Base-by-base conservation (phyloP, 2,888 invertebrate species). In the Urechis unicinctus region DNA sequence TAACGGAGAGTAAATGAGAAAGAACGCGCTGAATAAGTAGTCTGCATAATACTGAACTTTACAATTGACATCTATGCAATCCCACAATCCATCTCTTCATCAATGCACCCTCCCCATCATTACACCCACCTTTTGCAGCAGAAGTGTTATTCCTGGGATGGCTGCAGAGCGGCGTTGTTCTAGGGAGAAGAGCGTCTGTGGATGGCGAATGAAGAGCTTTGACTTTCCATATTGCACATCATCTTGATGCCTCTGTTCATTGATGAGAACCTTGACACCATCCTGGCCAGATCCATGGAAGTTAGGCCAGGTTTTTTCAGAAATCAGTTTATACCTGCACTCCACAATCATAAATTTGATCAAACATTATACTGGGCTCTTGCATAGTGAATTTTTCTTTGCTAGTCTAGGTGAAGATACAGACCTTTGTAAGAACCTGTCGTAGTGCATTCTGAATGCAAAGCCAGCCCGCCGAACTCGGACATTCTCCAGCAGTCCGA, bases 261-360 rank as follows among this genome's bases (percentile, higher is more conserved):
- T 83, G 64, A 96, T 84, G 60, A 98, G 85, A 60, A 88, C 29
- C 45, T 49, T 30, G 17, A 31, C 26, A 1, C 92, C 95, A 61
- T 94, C 91, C 70, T 84, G 85, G 65, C 88, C 88, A 52, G 80
- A 81, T 3, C 86, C 85, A 57, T 87, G 85, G 82, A 88, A 96
- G 81, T 93, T 95, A 36, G 97, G 97, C 97, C 97, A 97, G 2
- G 96, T 97, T 78, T 88, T 88, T 73, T 88, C 87, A 0, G 89
- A 91, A 66, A 95, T 88, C 90, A 96, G 92, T 83, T 97, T 97
- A 83, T 97, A 97, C 59, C 95, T 86, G 63, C 28, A 42, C 24
- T 9, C 9, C 36, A 36, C n/a, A n/a, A n/a, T n/a, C n/a, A n/a
- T n/a, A n/a, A n/a, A n/a, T n/a, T n/a, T n/a, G n/a, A n/a, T n/a